These are phyloP conservation scores for Spheniscus mendiculus DNA, from an alignment of 2,113 vertebrate species.

Conservation along the genomic window DNA sequence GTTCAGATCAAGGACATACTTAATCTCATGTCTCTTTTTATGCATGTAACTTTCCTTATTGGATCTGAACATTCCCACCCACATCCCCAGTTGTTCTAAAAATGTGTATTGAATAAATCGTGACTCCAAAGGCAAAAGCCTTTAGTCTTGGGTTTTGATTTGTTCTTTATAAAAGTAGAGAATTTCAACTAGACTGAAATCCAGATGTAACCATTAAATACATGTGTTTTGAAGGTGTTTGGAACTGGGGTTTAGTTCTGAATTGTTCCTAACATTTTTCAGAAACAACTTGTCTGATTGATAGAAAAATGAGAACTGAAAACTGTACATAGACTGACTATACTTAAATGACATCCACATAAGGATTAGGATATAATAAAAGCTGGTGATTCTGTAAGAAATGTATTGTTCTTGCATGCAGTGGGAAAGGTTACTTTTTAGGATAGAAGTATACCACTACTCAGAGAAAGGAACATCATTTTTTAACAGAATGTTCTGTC, in stretches of 20 bases:
- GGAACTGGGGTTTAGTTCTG: neutral
- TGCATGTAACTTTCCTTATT: neutral
- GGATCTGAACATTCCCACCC: neutral
- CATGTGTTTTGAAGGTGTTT: neutral
- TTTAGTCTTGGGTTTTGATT: neutral
- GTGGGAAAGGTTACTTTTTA: neutral
- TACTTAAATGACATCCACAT: neutral
- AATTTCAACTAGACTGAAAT: neutral
- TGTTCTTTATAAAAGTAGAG: neutral
- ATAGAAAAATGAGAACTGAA: neutral
- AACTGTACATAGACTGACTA: neutral
- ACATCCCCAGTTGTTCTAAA: neutral
- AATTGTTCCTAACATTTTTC: neutral
- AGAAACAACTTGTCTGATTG: neutral
- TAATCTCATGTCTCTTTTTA: neutral
- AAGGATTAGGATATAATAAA: neutral
- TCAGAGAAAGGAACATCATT: fast-evolving
- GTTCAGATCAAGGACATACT: neutral
- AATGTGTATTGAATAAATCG: neutral
- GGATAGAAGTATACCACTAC: neutral
- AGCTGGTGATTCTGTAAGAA: neutral
- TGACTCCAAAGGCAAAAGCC: neutral
- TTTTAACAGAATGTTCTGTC: neutral
- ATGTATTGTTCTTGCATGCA: neutral
- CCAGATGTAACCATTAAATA: neutral